Conservation (phyloP, 2,113 vertebrate species). For the Corynorhinus townsendii region DNA sequence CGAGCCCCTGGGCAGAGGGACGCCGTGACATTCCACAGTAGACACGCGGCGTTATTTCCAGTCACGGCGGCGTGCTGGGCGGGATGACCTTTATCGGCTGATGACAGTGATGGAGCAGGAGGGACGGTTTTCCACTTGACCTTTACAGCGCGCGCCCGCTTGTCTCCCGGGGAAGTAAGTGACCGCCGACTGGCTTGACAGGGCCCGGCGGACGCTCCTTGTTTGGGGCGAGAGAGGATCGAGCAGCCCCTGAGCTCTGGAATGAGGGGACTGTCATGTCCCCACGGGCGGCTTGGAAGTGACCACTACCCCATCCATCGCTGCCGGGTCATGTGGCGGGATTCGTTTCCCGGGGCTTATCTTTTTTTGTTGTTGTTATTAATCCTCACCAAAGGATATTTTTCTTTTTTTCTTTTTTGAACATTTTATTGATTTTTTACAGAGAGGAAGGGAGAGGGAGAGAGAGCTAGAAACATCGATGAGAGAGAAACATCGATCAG, state of each 20-base stretch:
- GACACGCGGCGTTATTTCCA: constrained; percentile 63
- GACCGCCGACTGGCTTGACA: constrained; percentile 74
- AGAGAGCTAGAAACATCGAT: too few species aligned
- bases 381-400: too few species aligned
- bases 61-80: constrained; percentile 42
- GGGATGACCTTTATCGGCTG: constrained; percentile 78
- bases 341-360: constrained; percentile 40
- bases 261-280: background rate
- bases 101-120: constrained; percentile 74
- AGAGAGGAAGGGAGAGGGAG: too few species aligned
- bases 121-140: constrained; percentile 82
- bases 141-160: constrained; percentile 75
- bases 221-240: constrained; percentile 55
- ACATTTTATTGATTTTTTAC: too few species aligned
- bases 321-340: background rate
- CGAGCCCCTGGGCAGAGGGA: background rate
- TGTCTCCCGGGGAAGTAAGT: constrained; percentile 65
- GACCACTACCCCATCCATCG: background rate
- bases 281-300: background rate
- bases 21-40: constrained; percentile 11
- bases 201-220: constrained; percentile 67
- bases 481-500: too few species aligned
- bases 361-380: background rate
- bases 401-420: too few species aligned
- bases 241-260: constrained; percentile 38